Evolutionary conservation across 1,140 invertebrate species (phyloP), one percentile per base, ranked within the genome.

Genomic region (Olivierus martensii): DNA sequence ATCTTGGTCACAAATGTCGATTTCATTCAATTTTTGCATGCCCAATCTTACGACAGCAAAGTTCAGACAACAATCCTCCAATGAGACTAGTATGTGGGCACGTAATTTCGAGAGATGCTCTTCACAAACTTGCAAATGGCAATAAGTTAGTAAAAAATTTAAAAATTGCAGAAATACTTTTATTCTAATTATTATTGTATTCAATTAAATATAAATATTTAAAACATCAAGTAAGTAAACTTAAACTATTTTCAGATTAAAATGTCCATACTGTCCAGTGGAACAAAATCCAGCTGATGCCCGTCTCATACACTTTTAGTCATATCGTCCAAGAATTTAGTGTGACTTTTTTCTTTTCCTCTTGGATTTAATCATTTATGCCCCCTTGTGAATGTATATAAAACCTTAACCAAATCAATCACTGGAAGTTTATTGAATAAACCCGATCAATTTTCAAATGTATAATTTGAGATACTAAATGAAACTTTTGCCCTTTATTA

Each of bases 1-100:
- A 93, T 63, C 70, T 93, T 7, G 87, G 84, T 10, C 79, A 79
- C 56, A 84, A 89, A 46, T 82, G 81, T 59, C 80, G 87, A 59
- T 97, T 92, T 68, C 95, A 99, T 72, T 97, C 92, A 22, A 86
- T 96, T 58, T 99, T 99, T 72, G 93, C 94, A 11, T 99, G 95
- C 71, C 95, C 95, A 14, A 99, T 99, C 63, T 74, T 99, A 45
- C 78, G 92, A 38, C 91, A 96, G 70, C 94, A 98, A 70, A 91
- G 87, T 45, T 90, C 89, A 11, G 91, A 98, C 61, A 79, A 79
- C 56, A 99, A 99, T 77, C 95, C 95, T 51, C 95, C 95, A 14
- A 94, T 98, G 84, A 78, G 89, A 59, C 73, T 99, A 36, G 80
- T 88, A 0, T 99, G 95, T 72, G 95, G 95, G 19, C 94, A 99